Evolutionary conservation across 2,113 vertebrate species (phyloP).

Genomic region (Hepsetus odoe): DNA sequence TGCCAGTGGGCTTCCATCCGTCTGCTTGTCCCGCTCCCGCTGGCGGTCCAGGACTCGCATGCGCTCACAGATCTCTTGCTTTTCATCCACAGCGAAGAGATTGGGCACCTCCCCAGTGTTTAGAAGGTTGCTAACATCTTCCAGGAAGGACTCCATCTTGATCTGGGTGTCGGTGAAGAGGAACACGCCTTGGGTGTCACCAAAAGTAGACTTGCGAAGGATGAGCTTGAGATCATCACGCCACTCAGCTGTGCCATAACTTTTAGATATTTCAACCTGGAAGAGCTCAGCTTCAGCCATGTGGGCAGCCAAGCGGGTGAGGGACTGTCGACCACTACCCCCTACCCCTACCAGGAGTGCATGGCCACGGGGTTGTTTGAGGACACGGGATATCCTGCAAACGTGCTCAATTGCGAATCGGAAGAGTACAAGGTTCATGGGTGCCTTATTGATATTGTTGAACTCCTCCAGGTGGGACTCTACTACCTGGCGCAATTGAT

Average conservation of each 20-base stretch:
- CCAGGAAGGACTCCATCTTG: conserved; percentile 88
- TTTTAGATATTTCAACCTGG: conserved; percentile 88
- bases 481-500: conserved; percentile 77
- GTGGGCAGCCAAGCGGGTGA: conserved; percentile 85
- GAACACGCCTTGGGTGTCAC: conserved; percentile 85
- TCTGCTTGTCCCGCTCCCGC: conserved; percentile 83
- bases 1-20: conserved; percentile 84
- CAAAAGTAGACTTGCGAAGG: conserved; percentile 80
- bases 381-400: conserved; percentile 85
- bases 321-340: conserved; percentile 88
- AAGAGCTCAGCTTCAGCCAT: conserved; percentile 87
- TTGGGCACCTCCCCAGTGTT: conserved; percentile 93
- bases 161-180: conserved; percentile 91
- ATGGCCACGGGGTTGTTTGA: conserved; percentile 89
- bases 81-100: conserved; percentile 86
- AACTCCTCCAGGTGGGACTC: conserved; percentile 86
- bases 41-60: conserved; percentile 87
- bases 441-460: conserved; percentile 86
- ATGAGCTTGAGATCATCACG: conserved; percentile 86
- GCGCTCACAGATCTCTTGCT: conserved; percentile 86
- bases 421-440: conserved; percentile 90
- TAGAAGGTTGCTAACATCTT: conserved; percentile 89
- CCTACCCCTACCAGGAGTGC: conserved; percentile 89
- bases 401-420: conserved; percentile 90
- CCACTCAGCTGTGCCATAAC: conserved; percentile 83